Evolutionary conservation across 2,888 invertebrate species (phyloP).

Genomic region (Neuroscelio doddi): DNA sequence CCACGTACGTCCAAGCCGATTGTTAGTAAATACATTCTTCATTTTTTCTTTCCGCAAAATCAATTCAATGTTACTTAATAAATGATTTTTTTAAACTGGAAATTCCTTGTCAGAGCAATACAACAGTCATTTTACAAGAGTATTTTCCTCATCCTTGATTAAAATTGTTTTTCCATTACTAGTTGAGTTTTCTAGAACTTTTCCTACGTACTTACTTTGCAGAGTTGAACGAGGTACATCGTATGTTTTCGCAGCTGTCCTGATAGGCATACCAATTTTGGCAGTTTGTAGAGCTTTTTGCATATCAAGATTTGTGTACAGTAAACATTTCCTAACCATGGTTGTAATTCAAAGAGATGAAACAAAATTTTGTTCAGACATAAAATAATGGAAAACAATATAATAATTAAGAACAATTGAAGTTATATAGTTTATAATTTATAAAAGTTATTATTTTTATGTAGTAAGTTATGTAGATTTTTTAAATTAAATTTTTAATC

Average conservation of each 20-base stretch:
- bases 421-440: too few species aligned
- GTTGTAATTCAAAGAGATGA: too few species aligned
- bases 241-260: neutral
- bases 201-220: neutral
- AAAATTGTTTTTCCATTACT: neutral
- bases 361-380: too few species aligned
- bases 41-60: slow-evolving; percentile 25
- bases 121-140: neutral
- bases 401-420: too few species aligned
- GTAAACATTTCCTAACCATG: too few species aligned
- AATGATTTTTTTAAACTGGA: neutral
- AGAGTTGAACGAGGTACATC: neutral
- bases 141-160: neutral
- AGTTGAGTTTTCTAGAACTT: neutral
- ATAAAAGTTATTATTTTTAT: too few species aligned
- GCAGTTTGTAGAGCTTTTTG: too few species aligned
- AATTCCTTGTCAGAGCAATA: neutral
- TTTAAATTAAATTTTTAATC: too few species aligned
- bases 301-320: too few species aligned
- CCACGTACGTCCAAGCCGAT: slow-evolving; percentile 41
- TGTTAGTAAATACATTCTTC: slow-evolving; percentile 36
- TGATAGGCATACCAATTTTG: neutral
- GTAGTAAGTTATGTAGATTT: too few species aligned
- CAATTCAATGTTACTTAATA: slow-evolving; percentile 27
- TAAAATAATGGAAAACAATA: too few species aligned